Evolutionary conservation across 2,113 vertebrate species (phyloP), one percentile per base, ranked within the genome.

Genomic region (Pseudorasbora parva): DNA sequence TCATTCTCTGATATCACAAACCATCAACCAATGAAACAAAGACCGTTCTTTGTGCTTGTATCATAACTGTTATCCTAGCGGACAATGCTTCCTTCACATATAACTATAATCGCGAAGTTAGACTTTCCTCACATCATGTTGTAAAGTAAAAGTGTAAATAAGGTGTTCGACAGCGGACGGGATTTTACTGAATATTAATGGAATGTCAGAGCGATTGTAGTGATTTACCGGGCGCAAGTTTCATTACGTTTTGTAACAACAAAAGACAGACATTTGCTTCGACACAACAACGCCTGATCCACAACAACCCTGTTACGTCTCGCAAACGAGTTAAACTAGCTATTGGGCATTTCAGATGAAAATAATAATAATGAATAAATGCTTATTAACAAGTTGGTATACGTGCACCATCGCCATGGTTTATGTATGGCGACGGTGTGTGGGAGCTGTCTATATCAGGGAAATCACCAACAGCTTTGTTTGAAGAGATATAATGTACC

Each of bases 21-120:
- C 41, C 8, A 17, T 56, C 47, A 57, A 7, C 23, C 15, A 11
- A 11, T 30, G 11, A 82, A 72, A 85, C 79, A 84, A 87, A 84
- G 57, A 71, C n/a, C 59, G 79, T 56, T 81, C 78, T 73, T 75
- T 87, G 82, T 82, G 62, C 41, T 66, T 2, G 79, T 59, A 57
- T 19, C n/a, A 49, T 45, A 81, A 81, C 57, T 43, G 43, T 68
- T 25, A 80, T 33, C 23, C 43, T 30, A 62, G 5, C 77, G 23
- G 19, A 19, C 57, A 23, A 62, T 23, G 30, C 17, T 80, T 57
- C 37, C 5, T 37, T 10, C 47, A 49, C 41, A 15, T 49, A 33
- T 49, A 49, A 15, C 12, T 49, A 45, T 5, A 73, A 23, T 27
- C 17, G 23, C 9, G 30, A 45, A 78, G 57, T 60, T 43, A n/a